These are phyloP conservation scores for Syrrhaptes paradoxus DNA, from an alignment of 2,113 vertebrate genomes.

Conservation along the genomic window DNA sequence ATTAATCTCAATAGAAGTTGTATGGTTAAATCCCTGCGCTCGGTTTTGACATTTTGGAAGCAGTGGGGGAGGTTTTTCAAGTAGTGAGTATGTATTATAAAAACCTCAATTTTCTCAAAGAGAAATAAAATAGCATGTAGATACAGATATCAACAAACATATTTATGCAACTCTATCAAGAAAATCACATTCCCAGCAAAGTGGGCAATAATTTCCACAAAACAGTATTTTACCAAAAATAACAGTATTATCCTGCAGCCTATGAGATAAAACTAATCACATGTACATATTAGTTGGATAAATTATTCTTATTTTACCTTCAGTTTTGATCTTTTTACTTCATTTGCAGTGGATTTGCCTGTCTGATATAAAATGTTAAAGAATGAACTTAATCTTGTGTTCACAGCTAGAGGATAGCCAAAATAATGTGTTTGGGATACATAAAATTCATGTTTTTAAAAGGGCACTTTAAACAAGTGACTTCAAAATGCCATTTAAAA, in stretches of 20 bases:
- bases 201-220: background rate
- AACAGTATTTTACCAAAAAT: background rate
- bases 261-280: conserved; percentile 37
- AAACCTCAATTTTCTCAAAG: conserved; percentile 19
- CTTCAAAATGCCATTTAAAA: background rate
- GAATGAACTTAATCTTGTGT: background rate
- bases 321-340: conserved; percentile 27
- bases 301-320: conserved; percentile 29
- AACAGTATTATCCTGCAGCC: conserved; percentile 14
- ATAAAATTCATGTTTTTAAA: background rate
- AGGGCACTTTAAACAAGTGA: background rate
- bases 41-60: conserved; percentile 52
- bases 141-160: conserved; percentile 4
- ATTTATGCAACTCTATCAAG: background rate
- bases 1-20: conserved; percentile 63
- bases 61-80: conserved; percentile 54
- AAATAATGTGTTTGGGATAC: background rate
- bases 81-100: conserved; percentile 4
- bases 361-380: background rate
- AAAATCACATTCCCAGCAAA: background rate
- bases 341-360: background rate
- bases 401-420: background rate
- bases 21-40: conserved; percentile 48
- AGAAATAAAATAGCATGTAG: conserved; percentile 4
- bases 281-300: background rate